Conservation (phyloP, 2,888 invertebrate genomes). For the Xanthostigma xanthostigma region DNA sequence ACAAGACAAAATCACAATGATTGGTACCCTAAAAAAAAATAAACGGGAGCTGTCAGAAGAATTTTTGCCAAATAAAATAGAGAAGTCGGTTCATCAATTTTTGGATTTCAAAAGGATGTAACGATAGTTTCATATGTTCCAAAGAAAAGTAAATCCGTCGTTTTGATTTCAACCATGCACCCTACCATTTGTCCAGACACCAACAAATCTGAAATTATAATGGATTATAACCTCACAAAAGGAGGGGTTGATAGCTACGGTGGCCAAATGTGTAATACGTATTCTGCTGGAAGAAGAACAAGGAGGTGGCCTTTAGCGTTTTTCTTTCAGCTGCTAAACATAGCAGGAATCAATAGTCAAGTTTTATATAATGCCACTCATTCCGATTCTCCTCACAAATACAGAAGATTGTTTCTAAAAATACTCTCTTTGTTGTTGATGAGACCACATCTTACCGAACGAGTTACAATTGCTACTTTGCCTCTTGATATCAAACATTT, state of each 20-base stretch:
- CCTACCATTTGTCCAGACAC: conserved; percentile 4
- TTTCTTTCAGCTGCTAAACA: neutral
- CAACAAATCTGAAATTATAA: too few species aligned
- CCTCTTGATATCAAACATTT: too few species aligned
- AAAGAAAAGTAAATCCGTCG: conserved; percentile 2
- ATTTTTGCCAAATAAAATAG: conserved; percentile 3
- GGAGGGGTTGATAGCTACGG: too few species aligned
- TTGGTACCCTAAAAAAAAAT: conserved; percentile 8
- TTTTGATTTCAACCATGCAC: too few species aligned
- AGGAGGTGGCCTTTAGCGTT: neutral
- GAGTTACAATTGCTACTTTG: too few species aligned
- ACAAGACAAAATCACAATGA: conserved; percentile 4
- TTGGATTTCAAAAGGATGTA: conserved; percentile 8
- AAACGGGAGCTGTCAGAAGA: conserved; percentile 4
- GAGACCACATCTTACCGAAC: too few species aligned
- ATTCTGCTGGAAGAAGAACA: neutral
- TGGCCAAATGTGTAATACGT: neutral
- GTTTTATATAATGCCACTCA: neutral
- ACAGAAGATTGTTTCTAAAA: conserved; percentile 1
- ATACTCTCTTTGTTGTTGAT: neutral
- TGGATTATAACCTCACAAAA: too few species aligned
- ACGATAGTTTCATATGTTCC: conserved; percentile 8
- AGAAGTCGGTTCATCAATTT: neutral
- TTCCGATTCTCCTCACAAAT: neutral
- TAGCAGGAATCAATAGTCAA: conserved; percentile 7